A percentile compares a stretch with the other conserved stretches of the same genome.
Evolutionary conservation across 2,888 invertebrate genomes (phyloP).

Genomic region (Drosophila prostipennis): DNA sequence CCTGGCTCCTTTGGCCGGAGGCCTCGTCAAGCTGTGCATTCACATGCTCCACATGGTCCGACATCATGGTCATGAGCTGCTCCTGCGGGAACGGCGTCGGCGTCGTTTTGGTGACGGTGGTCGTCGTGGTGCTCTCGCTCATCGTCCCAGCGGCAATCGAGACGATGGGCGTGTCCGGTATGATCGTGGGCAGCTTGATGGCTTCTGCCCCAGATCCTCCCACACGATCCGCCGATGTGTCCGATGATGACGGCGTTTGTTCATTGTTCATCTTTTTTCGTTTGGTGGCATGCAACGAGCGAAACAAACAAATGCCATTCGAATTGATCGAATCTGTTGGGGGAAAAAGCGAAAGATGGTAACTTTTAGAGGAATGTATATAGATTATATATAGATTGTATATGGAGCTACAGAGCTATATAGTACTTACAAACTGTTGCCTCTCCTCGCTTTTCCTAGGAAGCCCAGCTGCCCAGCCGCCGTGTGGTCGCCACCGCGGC

Average conservation of each 20-base stretch:
- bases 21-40: background rate
- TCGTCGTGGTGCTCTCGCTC: conserved; percentile 81
- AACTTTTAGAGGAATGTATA: background rate
- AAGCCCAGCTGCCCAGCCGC: conserved; percentile 42
- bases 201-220: conserved; percentile 33
- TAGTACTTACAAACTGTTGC: conserved; percentile 30
- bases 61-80: conserved; percentile 61
- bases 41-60: conserved; percentile 55
- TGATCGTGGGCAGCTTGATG: conserved; percentile 69
- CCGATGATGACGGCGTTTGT: conserved; percentile 54
- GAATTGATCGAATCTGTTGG: conserved; percentile 35
- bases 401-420: background rate
- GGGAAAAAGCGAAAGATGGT: too few species aligned
- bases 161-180: conserved; percentile 81
- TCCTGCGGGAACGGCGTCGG: conserved; percentile 75
- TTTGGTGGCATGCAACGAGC: conserved; percentile 60
- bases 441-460: conserved; percentile 13
- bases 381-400: background rate
- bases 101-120: conserved; percentile 81
- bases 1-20: conserved; percentile 2
- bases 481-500: conserved; percentile 15
- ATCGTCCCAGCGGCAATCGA: conserved; percentile 81
- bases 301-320: conserved; percentile 72
- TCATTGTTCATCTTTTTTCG: conserved; percentile 82
- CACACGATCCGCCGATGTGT: conserved; percentile 37